A percentile compares a stretch with the other conserved stretches of the same genome.
phyloP scores from a whole-genome alignment of 2,888 invertebrate species.

The Loripinus fragilis region DNA sequence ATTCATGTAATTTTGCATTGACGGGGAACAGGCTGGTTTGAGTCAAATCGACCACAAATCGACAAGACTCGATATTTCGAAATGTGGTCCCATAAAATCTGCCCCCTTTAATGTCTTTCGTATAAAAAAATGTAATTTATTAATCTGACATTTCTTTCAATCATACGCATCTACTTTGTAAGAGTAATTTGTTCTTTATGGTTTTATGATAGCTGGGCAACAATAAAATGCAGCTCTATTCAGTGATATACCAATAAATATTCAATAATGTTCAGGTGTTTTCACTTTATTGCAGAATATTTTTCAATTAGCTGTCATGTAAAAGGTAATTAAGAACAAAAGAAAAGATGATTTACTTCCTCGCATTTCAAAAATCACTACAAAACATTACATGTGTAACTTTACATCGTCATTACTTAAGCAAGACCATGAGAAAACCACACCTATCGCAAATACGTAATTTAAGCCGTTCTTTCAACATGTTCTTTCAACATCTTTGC shows the following conservation, averaged over 20 bases:
- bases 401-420: slow-evolving; percentile 7
- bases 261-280: slow-evolving; percentile 12
- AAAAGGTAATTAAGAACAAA: slow-evolving; percentile 19
- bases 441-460: no score
- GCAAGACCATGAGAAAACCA: no score
- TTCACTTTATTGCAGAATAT: not conserved
- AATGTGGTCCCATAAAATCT: no score
- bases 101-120: not conserved
- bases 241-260: slow-evolving; percentile 1
- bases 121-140: not conserved
- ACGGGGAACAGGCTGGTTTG: no score
- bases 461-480: no score
- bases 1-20: no score
- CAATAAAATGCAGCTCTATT: slow-evolving; percentile 4
- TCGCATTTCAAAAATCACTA: not conserved
- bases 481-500: no score
- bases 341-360: slow-evolving; percentile 9
- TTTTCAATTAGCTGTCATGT: not conserved
- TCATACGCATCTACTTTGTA: not conserved
- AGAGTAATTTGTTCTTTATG: not conserved
- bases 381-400: slow-evolving; percentile 10
- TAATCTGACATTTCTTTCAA: not conserved
- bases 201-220: not conserved
- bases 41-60: no score
- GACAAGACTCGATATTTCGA: no score